Evolutionary conservation across 2,888 invertebrate genomes (phyloP), one percentile per base, ranked within the genome.

Genomic region (Drosophila incognita): DNA sequence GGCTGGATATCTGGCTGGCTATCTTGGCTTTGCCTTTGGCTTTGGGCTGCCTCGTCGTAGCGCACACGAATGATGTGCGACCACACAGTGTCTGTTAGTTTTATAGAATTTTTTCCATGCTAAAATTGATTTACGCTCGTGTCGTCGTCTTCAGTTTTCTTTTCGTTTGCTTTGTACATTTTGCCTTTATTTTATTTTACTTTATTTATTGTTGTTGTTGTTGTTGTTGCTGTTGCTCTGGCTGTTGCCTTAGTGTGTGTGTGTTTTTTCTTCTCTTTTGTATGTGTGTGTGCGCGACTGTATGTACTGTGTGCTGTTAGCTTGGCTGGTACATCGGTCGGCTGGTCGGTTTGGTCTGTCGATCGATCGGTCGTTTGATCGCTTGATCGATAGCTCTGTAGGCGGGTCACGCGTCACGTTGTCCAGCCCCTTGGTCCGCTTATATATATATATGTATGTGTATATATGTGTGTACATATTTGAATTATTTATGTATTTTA

Each of bases 41-140:
- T 67, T 57, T 71, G 66, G 79, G 79, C 70, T 87, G 89, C 81
- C 74, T 74, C 67, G 87, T 81, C 82, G 83, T 77, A 78, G 78
- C 84, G 73, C 89, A 77, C 71, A 86, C 88, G 83, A 90, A 90
- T 90, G 91, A 88, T 90, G 87, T 69, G 69, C 90, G 89, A 88
- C 84, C 87, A 83, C 87, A 81, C 80, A 85, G 84, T 82, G 91
- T 81, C 87, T 90, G 91, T 90, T 92, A 91, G 90, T 91, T 92
- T 92, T 92, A 92, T 91, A 91, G 89, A 86, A 81, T 90, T 91
- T 91, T 91, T 88, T 68, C 69, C 79, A 87, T 83, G 89, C 90
- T 90, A 88, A 87, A 87, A 84, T 76, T 81, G 83, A 85, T 86
- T 90, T 88, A 85, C 88, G 88, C 82, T 88, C 83, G 81, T 90